phyloP scores from a whole-genome alignment of 2,888 invertebrate species.

The Schizaphis graminum region DNA sequence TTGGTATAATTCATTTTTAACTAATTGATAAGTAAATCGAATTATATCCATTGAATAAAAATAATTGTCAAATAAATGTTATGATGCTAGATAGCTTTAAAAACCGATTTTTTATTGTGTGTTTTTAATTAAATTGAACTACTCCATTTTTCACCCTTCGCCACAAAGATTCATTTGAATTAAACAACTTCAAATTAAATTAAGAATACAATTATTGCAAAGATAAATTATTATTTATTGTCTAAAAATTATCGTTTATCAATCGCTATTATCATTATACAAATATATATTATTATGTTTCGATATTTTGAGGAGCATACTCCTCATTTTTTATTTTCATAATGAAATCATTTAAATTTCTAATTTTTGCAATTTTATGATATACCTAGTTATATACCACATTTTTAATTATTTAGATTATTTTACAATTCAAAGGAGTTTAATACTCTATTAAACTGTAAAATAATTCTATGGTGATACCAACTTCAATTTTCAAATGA shows the following conservation, averaged over 20 bases:
- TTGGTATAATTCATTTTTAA: slow-evolving; percentile 10
- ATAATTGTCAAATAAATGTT: not conserved
- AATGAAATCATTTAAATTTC: not conserved
- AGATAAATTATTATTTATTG: not conserved
- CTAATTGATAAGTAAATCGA: slow-evolving; percentile 29
- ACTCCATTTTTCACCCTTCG: not conserved
- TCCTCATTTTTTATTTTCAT: not conserved
- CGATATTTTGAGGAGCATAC: not conserved
- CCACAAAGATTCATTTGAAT: not conserved
- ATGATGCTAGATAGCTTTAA: not conserved
- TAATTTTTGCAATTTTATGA: not conserved
- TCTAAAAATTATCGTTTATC: not conserved
- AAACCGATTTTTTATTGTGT: not conserved
- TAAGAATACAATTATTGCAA: not conserved
- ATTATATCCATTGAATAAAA: not conserved
- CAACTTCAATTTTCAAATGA: not conserved
- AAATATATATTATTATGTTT: not conserved
- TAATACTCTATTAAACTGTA: too few relatives aligned
- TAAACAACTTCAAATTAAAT: not conserved
- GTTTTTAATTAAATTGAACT: slow-evolving; percentile 30
- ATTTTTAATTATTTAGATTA: not conserved
- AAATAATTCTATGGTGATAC: not conserved
- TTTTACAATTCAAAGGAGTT: not conserved
- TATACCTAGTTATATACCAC: not conserved
- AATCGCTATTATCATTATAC: not conserved